Conservation (phyloP, 2,113 vertebrate genomes). For the Anarrhichthys ocellatus region DNA sequence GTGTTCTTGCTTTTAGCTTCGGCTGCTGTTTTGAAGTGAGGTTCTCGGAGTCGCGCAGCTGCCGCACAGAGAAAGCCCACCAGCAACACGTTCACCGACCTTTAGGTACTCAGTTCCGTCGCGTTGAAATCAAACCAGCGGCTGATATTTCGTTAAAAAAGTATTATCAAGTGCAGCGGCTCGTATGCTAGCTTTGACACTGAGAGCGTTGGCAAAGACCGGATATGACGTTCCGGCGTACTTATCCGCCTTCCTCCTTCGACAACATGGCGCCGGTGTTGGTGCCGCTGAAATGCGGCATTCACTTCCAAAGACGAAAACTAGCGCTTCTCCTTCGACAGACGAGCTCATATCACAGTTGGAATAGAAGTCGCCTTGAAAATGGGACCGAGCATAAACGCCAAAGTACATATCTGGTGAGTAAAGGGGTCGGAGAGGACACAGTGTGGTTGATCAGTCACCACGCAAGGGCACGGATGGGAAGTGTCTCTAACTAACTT, state of each 20-base stretch:
- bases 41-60: background rate
- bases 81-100: background rate
- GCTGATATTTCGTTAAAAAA: background rate
- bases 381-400: conserved; percentile 18
- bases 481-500: conserved; percentile 49
- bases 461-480: conserved; percentile 60
- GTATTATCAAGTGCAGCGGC: background rate
- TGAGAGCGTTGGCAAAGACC: background rate
- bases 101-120: background rate
- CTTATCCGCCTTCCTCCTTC: conserved; percentile 29
- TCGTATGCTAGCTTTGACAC: conserved; percentile 55
- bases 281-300: conserved; percentile 71
- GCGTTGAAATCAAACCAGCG: background rate
- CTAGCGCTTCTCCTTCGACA: conserved; percentile 74
- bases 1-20: conserved; percentile 58
- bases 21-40: conserved; percentile 8
- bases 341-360: conserved; percentile 71
- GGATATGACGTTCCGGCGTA: conserved; percentile 71
- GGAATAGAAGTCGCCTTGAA: conserved; percentile 52
- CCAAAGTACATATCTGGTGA: conserved; percentile 59
- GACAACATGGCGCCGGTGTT: conserved; percentile 83
- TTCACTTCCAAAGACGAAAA: conserved; percentile 77
- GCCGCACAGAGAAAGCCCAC: background rate
- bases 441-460: conserved; percentile 42
- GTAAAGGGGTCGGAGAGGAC: conserved; percentile 46